Evolutionary conservation across 1,140 invertebrate species (phyloP), one percentile per base, ranked within the genome.

Genomic region (Brachionus manjavacas): DNA sequence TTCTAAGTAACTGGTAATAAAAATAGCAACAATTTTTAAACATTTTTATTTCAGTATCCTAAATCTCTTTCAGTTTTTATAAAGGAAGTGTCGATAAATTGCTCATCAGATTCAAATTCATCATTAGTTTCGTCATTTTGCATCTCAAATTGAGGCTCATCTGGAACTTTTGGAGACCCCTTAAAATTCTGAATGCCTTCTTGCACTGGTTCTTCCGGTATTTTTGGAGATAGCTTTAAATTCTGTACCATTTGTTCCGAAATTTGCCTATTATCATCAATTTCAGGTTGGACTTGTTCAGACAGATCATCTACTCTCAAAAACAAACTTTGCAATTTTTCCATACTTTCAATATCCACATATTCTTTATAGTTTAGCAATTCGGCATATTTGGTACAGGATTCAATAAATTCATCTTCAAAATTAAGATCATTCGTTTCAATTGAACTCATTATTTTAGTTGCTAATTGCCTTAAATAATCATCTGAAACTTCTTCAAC

Each of bases 401-500:
- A 11, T 1, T 72, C 68, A 6, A 72, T 72, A 41, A 72, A 72
- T 72, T 41, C 31, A 72, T 72, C 35, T 20, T 39, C 35, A 20
- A 72, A 41, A 72, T 72, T 41, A 9, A 41, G 35, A 41, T 72
- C 41, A 41, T 16, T 43, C 12, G 11, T 72, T 14, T 72, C 28
- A 41, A 41, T 41, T 8, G 16, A 16, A 8, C 2, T 72, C 39
- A 20, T 41, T 39, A 72, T 72, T 72, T 20, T 72, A 72, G 3
- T 41, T 1, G 68, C 28, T 39, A 72, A 20, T 72, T 43, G 11
- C 23, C 20, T 20, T 72, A 72, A 72, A 41, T 39, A 41, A 41
- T 72, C 68, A 16, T 20, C 31, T n/a, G 68, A 72, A 72, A 72
- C 28, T 68, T 68, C 66, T 68, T 68, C 66, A 14, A 28, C 64